Evolutionary conservation across 2,113 vertebrate genomes (phyloP).

Genomic region (Zootoca vivipara): DNA sequence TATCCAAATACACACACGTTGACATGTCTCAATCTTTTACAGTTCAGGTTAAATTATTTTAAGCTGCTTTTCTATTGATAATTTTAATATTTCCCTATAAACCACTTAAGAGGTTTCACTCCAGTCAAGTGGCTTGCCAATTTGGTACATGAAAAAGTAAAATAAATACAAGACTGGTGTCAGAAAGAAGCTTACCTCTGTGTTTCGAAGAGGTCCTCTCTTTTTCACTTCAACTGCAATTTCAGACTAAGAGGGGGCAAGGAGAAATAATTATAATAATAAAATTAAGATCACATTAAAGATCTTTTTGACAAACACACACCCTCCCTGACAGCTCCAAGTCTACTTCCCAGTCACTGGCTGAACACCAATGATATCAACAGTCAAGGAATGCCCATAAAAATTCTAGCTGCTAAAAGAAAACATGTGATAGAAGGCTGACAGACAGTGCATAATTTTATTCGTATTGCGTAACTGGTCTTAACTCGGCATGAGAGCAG

Average conservation of each 20-base stretch:
- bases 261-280: conserved; percentile 8
- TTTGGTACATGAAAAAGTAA: neutral
- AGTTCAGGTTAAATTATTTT: no score
- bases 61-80: no score
- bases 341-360: neutral
- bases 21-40: no score
- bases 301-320: no score
- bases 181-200: conserved; percentile 66
- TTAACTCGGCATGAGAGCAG: neutral
- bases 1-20: no score
- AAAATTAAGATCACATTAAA: neutral
- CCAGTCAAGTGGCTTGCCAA: no score
- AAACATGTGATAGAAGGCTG: neutral
- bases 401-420: neutral
- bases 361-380: neutral
- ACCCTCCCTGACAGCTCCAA: neutral
- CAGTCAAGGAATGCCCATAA: neutral
- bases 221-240: conserved; percentile 48
- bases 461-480: no score
- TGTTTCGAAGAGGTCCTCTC: conserved; percentile 51
- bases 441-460: neutral
- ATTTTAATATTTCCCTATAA: no score
- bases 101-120: no score
- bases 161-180: neutral
- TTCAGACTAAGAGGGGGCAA: conserved; percentile 72